Conservation (phyloP, 2,113 vertebrate species). For the Trichechus manatus region DNA sequence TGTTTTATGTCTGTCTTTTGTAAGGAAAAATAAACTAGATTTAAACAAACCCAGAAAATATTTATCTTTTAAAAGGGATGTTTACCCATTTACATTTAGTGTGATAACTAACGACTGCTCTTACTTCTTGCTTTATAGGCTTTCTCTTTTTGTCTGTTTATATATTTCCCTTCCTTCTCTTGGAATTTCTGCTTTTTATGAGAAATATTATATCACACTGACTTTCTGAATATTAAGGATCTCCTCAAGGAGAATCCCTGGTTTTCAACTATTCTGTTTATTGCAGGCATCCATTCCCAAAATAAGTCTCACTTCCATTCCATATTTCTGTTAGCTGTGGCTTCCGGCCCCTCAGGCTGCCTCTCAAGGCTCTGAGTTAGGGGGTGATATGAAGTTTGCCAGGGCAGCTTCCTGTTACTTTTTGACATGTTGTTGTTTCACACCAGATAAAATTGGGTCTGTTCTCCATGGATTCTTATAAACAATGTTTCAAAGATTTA, state of each 20-base stretch:
- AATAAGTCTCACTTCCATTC: neutral
- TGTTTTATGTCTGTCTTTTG: neutral
- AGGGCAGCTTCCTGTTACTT: neutral
- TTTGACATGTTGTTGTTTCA: neutral
- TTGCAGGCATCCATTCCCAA: neutral
- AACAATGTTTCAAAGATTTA: neutral
- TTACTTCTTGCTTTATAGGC: neutral
- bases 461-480: neutral
- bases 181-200: neutral
- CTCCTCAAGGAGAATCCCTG: neutral
- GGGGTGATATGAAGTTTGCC: neutral
- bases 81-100: conserved; percentile 43
- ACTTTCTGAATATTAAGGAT: conserved; percentile 23
- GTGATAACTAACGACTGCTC: neutral
- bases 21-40: neutral
- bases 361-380: neutral
- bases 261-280: neutral
- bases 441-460: neutral
- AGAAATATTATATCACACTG: neutral
- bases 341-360: too few species aligned
- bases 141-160: neutral
- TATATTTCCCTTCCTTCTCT: neutral
- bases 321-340: neutral
- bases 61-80: neutral
- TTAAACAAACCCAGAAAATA: neutral